Evolutionary conservation across 2,797 vertebrate genomes (phyloP).

Genomic region (Myripristis murdjan): DNA sequence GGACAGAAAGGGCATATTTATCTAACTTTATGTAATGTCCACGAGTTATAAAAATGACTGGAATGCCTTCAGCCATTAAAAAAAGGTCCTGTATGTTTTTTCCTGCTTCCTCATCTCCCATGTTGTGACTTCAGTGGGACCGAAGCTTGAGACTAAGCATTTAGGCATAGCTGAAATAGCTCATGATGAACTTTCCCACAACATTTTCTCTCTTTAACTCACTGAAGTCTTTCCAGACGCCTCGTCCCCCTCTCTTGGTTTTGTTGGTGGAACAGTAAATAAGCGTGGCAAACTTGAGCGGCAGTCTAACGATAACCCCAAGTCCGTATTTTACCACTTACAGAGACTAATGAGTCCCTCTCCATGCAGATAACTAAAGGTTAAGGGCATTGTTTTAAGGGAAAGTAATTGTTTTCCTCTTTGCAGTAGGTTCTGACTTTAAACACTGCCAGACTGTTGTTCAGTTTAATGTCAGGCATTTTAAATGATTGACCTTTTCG

Average conservation of each 20-base stretch:
- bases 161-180: constrained; percentile 85
- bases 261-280: constrained; percentile 70
- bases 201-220: constrained; percentile 71
- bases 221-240: constrained; percentile 72
- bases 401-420: constrained; percentile 36
- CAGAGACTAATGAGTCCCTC: constrained; percentile 49
- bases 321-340: constrained; percentile 53
- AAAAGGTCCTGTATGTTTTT: constrained; percentile 83
- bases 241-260: constrained; percentile 46
- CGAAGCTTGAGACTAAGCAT: constrained; percentile 63
- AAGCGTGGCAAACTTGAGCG: constrained; percentile 62
- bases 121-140: constrained; percentile 77
- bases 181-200: constrained; percentile 88
- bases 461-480: constrained; percentile 67
- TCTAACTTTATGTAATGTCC: constrained; percentile 72
- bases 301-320: constrained; percentile 61
- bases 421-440: constrained; percentile 45
- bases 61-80: constrained; percentile 80
- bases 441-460: constrained; percentile 61
- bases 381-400: constrained; percentile 73
- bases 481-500: constrained; percentile 74
- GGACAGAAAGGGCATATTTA: constrained; percentile 76
- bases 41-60: constrained; percentile 78
- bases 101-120: constrained; percentile 80
- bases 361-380: constrained; percentile 69